A percentile compares a stretch with the other conserved stretches of the same genome.
Evolutionary conservation across 2,113 vertebrate genomes (phyloP).

Genomic region (Anguilla japonica): DNA sequence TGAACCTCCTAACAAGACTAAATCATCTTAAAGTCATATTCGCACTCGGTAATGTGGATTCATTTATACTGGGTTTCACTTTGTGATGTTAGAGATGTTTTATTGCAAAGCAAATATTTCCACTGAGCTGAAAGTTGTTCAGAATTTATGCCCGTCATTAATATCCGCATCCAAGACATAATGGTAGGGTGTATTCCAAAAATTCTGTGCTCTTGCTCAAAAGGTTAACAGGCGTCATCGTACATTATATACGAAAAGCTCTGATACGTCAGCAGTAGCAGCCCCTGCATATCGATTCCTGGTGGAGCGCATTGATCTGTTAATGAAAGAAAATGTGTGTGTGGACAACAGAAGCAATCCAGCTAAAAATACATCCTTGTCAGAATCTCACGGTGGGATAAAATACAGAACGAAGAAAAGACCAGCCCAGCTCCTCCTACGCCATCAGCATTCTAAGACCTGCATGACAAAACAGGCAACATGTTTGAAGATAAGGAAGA

Average conservation of each 20-base stretch:
- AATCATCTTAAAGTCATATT: conserved; percentile 46
- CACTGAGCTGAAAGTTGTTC: conserved; percentile 38
- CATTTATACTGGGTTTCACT: conserved; percentile 52
- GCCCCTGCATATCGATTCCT: not conserved
- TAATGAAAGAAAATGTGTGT: not conserved
- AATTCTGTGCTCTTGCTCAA: conserved; percentile 17
- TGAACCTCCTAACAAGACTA: conserved; percentile 24
- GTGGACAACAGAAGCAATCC: not conserved
- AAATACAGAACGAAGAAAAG: not conserved
- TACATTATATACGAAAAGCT: conserved; percentile 14
- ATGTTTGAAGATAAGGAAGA: not conserved
- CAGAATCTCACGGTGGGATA: not conserved
- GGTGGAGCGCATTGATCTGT: not conserved
- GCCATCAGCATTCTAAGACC: not conserved
- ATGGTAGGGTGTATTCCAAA: not conserved
- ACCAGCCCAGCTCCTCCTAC: not conserved
- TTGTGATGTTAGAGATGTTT: conserved; percentile 47
- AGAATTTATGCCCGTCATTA: conserved; percentile 32
- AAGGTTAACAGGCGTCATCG: conserved; percentile 10
- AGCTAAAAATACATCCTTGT: not conserved
- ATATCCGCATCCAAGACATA: conserved; percentile 23
- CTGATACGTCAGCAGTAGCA: not conserved
- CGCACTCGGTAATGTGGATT: conserved; percentile 37
- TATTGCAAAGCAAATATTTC: conserved; percentile 50
- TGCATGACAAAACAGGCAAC: not conserved